Base-by-base conservation (phyloP, 2,113 vertebrate species). In the Lutjanus erythropterus region DNA sequence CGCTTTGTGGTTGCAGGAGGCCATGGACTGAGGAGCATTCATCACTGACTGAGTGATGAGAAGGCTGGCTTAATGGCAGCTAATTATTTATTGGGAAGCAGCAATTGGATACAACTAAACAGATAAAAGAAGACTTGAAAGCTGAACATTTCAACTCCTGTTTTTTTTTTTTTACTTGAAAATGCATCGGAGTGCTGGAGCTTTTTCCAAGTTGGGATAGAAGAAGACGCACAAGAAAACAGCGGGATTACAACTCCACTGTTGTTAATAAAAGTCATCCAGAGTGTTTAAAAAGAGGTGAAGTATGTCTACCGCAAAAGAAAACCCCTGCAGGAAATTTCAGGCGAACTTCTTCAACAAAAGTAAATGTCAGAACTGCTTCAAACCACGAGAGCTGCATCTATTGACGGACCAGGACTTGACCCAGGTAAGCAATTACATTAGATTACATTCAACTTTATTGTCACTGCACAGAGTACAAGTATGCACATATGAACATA, bases 301-400 rank as follows among this genome's bases (percentile, higher is more conserved):
- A 74, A 55, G 60, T 52, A 95, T 96, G 95, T 95, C 95, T 87
- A 29, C 91, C 60, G 92, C 92, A 0, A 96, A 96, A 82, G 95
- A 96, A 86, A 96, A 94, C 75, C 82, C 95, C 23, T 96, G 95
- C 58, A 93, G 95, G 84, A 96, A 96, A 86, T 96, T 96, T 73
- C 95, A 96, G 80, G 95, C 95, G 27, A 96, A 96, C 88, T 96
- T 96, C 87, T 96, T 96, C 83, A 96, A 96, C 78, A 96, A 96
- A 86, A 96, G 95, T 71, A 96, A 96, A 94, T 96, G 95, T 93
- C 95, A 96, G 85, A 96, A 96, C 88, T 96, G 95, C 90, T 96
- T 96, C 86, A 96, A 96, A 77, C 95, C 95, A 0, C 83, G 95
- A 44, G 95, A 96, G 85, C 79, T 95, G 78, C 95, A 96, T 88